A percentile compares a stretch with the other conserved stretches of the same genome.
These are phyloP conservation scores for Xanthia icteritia DNA, from an alignment of 2,888 invertebrate genomes.

Conservation along the genomic window DNA sequence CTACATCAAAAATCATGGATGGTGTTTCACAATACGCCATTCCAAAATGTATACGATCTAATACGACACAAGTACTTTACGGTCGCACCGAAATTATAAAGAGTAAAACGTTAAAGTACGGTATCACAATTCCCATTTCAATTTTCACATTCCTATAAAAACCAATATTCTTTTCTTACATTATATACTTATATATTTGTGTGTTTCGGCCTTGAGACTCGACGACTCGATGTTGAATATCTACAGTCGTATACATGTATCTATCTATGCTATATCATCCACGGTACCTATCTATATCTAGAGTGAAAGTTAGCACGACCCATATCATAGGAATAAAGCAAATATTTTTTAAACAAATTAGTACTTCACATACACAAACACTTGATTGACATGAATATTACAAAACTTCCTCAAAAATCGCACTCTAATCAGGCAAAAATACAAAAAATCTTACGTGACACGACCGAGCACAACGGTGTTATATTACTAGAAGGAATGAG, in stretches of 20 bases:
- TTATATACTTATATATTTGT: constrained; percentile 84
- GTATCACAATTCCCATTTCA: constrained; percentile 71
- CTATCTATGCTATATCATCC: constrained; percentile 83
- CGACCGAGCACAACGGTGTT: constrained; percentile 91
- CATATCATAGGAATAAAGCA: constrained; percentile 77
- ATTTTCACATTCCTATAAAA: constrained; percentile 78
- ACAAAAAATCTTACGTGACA: constrained; percentile 90
- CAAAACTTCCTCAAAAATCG: constrained; percentile 78
- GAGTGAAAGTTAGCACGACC: constrained; percentile 90
- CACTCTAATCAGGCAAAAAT: constrained; percentile 83
- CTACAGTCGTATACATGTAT: constrained; percentile 83
- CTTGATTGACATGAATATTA: constrained; percentile 72
- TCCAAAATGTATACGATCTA: constrained; percentile 67
- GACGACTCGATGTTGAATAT: constrained; percentile 89
- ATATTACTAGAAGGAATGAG: constrained; percentile 90
- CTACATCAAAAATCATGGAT: constrained; percentile 70
- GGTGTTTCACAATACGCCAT: constrained; percentile 78
- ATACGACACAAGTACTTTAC: constrained; percentile 71
- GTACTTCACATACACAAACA: constrained; percentile 72
- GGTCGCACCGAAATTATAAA: constrained; percentile 68
- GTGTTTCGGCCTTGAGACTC: constrained; percentile 90
- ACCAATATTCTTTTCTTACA: constrained; percentile 82
- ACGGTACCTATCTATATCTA: constrained; percentile 88
- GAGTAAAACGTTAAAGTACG: constrained; percentile 58
- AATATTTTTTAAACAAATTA: constrained; percentile 71